These are phyloP conservation scores for Oreocharis arfaki DNA, from an alignment of 2,113 vertebrate species.

Conservation along the genomic window DNA sequence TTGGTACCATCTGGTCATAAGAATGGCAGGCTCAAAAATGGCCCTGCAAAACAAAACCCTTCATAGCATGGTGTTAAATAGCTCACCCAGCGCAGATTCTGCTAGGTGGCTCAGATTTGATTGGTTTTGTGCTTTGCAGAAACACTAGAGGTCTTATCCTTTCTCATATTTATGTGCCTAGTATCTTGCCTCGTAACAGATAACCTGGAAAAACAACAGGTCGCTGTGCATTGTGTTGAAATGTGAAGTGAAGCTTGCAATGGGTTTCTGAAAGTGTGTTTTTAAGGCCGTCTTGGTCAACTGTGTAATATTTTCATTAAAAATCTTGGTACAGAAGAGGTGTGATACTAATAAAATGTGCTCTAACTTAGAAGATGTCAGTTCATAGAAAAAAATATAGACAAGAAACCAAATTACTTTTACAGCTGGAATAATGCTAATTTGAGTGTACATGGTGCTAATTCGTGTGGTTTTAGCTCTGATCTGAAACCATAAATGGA, in stretches of 20 bases:
- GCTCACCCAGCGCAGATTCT: not conserved
- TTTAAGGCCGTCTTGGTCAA: not conserved
- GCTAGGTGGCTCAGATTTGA: not conserved
- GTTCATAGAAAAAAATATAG: not conserved
- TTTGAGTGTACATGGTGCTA: not conserved
- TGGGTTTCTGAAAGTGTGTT: not conserved
- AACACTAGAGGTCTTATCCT: not conserved
- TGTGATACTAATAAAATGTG: not conserved
- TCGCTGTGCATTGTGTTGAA: not conserved
- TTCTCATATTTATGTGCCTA: not conserved
- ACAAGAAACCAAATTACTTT: not conserved
- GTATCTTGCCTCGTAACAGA: not conserved
- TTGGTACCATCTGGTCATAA: not conserved
- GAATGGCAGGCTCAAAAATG: not conserved
- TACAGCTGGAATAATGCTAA: not conserved
- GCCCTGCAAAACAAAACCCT: not conserved
- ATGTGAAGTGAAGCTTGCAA: not conserved
- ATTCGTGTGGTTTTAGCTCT: not conserved
- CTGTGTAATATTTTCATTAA: not conserved
- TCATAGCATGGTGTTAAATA: not conserved
- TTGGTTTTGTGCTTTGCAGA: not conserved
- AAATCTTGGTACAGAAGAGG: not conserved
- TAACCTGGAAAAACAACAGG: not conserved
- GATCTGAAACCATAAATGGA: not conserved
- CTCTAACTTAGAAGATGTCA: not conserved